Conservation (phyloP, 2,113 vertebrate genomes). For the Lichenostomus cassidix region DNA sequence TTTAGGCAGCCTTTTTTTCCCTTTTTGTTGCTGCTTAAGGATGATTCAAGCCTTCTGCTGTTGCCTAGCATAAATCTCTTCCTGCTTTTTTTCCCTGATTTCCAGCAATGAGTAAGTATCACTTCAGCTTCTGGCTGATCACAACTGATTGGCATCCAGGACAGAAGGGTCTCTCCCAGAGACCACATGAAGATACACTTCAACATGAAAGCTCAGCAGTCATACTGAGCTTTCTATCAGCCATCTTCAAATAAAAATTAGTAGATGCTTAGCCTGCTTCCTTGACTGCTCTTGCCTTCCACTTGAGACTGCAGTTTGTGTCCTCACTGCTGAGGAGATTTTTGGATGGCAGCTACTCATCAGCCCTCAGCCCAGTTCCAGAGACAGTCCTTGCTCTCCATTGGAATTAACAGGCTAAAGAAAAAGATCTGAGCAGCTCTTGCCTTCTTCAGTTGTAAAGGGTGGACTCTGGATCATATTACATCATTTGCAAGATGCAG, state of each 20-base stretch:
- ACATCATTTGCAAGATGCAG: not conserved
- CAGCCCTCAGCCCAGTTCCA: not conserved
- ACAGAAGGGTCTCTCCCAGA: not conserved
- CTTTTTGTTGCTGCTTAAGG: not conserved
- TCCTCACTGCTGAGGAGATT: not conserved
- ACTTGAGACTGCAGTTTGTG: not conserved
- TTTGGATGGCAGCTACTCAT: not conserved
- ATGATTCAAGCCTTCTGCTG: not conserved
- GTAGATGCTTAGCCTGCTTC: not conserved
- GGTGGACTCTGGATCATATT: not conserved
- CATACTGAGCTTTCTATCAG: not conserved
- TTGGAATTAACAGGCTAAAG: not conserved
- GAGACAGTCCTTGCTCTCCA: not conserved
- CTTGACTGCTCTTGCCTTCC: not conserved
- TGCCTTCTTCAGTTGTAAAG: not conserved
- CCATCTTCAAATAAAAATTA: constrained; percentile 7
- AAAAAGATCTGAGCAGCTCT: not conserved
- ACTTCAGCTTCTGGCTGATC: constrained; percentile 41
- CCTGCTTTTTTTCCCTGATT: constrained; percentile 15
- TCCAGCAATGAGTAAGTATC: constrained; percentile 19
- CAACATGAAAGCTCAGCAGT: not conserved
- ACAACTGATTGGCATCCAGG: constrained; percentile 17
- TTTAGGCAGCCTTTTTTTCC: not conserved
- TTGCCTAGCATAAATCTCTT: constrained; percentile 18
- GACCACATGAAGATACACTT: constrained; percentile 14